phyloP scores from a whole-genome alignment of 1,140 invertebrate genomes.

The Drosophila lacertosa region DNA sequence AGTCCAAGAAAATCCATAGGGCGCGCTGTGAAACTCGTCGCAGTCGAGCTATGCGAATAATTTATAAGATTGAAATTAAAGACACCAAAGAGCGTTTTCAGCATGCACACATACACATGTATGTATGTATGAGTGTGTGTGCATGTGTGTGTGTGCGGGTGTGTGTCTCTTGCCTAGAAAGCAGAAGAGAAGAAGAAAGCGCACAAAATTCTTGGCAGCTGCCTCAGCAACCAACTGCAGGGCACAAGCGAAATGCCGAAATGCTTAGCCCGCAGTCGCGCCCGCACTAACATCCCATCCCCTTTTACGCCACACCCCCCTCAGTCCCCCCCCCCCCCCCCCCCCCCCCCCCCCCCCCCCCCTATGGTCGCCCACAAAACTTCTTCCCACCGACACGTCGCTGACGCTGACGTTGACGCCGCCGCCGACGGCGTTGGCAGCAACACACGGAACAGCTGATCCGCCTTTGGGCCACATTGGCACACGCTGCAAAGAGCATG shows the following conservation, averaged over 20 bases:
- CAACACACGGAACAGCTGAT: constrained; percentile 63
- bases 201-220: constrained; percentile 49
- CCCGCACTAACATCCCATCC: not conserved
- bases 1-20: constrained; percentile 70
- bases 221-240: constrained; percentile 26
- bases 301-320: constrained; percentile 4
- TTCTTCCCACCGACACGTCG: no score
- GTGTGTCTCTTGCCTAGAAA: constrained; percentile 19
- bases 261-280: constrained; percentile 5
- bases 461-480: constrained; percentile 28
- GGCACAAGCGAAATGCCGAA: constrained; percentile 31
- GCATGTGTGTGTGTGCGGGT: constrained; percentile 2
- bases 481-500: constrained; percentile 23
- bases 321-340: not conserved
- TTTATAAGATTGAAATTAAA: constrained; percentile 65
- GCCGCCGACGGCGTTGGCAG: constrained; percentile 9
- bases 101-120: not conserved
- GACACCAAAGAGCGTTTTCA: constrained; percentile 30
- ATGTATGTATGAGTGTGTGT: not conserved
- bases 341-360: no score
- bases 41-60: constrained; percentile 55
- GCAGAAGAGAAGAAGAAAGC: constrained; percentile 27
- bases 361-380: no score
- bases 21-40: constrained; percentile 59
- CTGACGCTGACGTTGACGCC: constrained; percentile 39